Conservation (phyloP, 2,113 vertebrate species). For the Forbesichthys agassizii region DNA sequence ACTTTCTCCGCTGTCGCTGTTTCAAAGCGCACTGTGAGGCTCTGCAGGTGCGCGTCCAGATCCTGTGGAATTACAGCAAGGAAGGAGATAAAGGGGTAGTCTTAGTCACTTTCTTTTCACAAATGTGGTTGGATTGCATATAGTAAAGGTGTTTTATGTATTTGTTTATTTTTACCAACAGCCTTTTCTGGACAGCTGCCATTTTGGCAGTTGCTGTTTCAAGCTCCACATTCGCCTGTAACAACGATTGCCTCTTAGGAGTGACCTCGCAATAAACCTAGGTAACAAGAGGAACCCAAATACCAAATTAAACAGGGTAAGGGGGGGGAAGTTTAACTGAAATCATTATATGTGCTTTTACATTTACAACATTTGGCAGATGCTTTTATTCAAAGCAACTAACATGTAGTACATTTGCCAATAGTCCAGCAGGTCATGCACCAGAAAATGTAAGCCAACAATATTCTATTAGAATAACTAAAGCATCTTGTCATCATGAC, state of each 20-base stretch:
- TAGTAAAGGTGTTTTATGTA: not conserved
- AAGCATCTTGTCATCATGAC: no score
- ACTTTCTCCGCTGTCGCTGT: constrained; percentile 79
- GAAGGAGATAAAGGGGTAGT: no score
- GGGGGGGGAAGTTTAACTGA: no score
- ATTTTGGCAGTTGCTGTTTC: constrained; percentile 78
- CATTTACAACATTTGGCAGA: no score
- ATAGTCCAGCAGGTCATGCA: no score
- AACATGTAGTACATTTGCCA: no score
- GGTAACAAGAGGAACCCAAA: constrained; percentile 12
- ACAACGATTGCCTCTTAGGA: constrained; percentile 75
- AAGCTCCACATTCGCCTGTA: constrained; percentile 79
- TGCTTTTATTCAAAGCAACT: no score
- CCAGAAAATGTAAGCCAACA: no score
- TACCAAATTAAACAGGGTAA: not conserved
- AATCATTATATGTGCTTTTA: not conserved
- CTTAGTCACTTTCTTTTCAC: no score
- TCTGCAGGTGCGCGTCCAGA: constrained; percentile 76
- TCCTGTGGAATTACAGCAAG: constrained; percentile 64
- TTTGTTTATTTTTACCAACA: constrained; percentile 68
- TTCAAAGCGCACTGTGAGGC: constrained; percentile 78
- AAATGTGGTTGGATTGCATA: constrained; percentile 4
- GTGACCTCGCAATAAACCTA: constrained; percentile 83
- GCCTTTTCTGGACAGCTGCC: constrained; percentile 76
- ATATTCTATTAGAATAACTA: no score